Conservation (phyloP, 1,140 invertebrate genomes). For the Anthonomus grandis region DNA sequence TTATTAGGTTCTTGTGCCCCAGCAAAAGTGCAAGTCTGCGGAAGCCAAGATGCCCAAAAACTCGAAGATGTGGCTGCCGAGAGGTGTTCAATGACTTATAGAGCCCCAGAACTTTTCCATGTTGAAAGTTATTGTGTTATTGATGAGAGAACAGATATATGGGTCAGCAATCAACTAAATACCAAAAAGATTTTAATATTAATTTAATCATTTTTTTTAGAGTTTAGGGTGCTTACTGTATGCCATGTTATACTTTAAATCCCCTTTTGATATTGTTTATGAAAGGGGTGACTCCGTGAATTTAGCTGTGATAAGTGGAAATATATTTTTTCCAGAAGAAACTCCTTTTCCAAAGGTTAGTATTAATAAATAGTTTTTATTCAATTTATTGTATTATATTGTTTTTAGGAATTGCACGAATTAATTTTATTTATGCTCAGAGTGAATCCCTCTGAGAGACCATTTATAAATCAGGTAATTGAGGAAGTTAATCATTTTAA, state of each 20-base stretch:
- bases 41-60: slow-evolving; percentile 66
- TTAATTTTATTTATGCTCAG: slow-evolving; percentile 69
- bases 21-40: slow-evolving; percentile 72
- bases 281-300: slow-evolving; percentile 85
- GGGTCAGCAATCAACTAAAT: too few relatives aligned
- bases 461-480: slow-evolving; percentile 67
- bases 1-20: slow-evolving; percentile 72
- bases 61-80: slow-evolving; percentile 81
- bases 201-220: too few relatives aligned
- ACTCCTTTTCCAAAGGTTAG: slow-evolving; percentile 62
- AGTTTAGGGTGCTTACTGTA: slow-evolving; percentile 83
- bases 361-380: not conserved
- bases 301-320: slow-evolving; percentile 77
- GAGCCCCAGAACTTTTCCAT: slow-evolving; percentile 84
- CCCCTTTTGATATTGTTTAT: slow-evolving; percentile 81
- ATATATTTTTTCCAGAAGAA: slow-evolving; percentile 69
- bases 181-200: too few relatives aligned
- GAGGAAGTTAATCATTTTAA: slow-evolving; percentile 52
- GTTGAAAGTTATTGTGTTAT: slow-evolving; percentile 77
- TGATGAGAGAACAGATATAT: slow-evolving; percentile 84
- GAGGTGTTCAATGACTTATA: slow-evolving; percentile 82
- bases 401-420: slow-evolving; percentile 65
- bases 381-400: too few relatives aligned
- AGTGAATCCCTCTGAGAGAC: slow-evolving; percentile 72
- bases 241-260: slow-evolving; percentile 81